phyloP scores from a whole-genome alignment of 2,113 vertebrate genomes.

The Cacatua alba region DNA sequence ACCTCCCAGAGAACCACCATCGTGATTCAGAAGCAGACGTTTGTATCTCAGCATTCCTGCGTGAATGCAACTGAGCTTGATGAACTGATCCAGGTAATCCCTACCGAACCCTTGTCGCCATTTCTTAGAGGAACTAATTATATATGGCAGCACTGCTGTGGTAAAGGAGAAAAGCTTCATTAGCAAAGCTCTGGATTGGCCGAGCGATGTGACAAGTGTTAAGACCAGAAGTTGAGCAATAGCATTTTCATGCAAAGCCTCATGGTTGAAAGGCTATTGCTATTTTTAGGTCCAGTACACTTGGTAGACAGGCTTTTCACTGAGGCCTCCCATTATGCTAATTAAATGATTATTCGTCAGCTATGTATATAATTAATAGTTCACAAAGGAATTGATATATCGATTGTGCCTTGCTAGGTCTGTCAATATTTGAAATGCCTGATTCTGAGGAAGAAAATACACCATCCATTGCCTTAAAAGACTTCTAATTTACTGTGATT shows the following conservation, averaged over 20 bases:
- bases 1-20: conserved; percentile 89
- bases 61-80: conserved; percentile 94
- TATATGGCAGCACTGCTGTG: neutral
- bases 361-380: conserved; percentile 50
- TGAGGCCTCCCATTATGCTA: conserved; percentile 12
- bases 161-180: neutral
- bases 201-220: rapidly evolving
- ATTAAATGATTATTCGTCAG: conserved; percentile 38
- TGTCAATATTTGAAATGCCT: conserved; percentile 48
- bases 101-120: neutral
- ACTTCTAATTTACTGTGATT: conserved; percentile 43
- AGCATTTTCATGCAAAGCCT: neutral
- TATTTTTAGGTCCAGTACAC: neutral
- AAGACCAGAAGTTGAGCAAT: neutral
- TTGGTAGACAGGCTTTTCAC: conserved; percentile 4
- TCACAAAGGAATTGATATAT: conserved; percentile 39
- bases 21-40: conserved; percentile 88
- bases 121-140: neutral
- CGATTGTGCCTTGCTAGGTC: conserved; percentile 27
- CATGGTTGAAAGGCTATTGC: neutral
- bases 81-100: conserved; percentile 90
- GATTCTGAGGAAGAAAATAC: conserved; percentile 17
- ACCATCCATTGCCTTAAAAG: conserved; percentile 6
- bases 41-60: conserved; percentile 87
- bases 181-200: neutral